Percentiles rank a stretch among this genome's conserved stretches.
phyloP scores from a whole-genome alignment of 2,113 vertebrate genomes.

The Callipepla squamata region DNA sequence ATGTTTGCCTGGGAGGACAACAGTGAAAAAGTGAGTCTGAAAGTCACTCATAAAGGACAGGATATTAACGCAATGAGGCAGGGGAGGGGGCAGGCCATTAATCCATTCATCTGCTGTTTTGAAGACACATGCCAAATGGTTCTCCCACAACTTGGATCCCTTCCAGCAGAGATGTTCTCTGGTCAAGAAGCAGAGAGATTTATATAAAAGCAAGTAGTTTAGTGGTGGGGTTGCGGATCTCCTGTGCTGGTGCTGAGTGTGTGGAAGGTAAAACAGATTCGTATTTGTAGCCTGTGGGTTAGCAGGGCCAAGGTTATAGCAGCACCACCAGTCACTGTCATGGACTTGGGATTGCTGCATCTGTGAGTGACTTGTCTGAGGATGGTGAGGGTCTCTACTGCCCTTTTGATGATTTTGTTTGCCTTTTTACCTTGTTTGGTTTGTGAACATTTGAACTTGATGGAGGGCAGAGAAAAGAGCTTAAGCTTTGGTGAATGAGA shows the following conservation, averaged over 20 bases:
- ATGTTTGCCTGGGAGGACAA: constrained; percentile 42
- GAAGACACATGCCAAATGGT: constrained; percentile 56
- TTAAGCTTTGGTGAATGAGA: background rate
- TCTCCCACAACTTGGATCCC: constrained; percentile 49
- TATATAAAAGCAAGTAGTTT: background rate
- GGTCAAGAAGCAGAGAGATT: background rate
- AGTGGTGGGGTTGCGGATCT: background rate
- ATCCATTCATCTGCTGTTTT: constrained; percentile 66
- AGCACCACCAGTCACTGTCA: background rate
- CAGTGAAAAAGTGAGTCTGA: constrained; percentile 41
- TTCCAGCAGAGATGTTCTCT: constrained; percentile 25
- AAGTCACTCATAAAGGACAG: constrained; percentile 74
- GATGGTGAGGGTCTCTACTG: background rate
- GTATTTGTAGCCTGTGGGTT: background rate
- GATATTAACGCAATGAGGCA: constrained; percentile 74
- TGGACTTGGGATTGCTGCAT: background rate
- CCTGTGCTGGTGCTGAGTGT: background rate
- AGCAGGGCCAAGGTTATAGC: background rate
- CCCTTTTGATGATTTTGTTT: background rate
- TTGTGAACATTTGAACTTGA: background rate
- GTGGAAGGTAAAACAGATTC: background rate
- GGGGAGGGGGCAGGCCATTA: constrained; percentile 42
- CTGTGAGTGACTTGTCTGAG: background rate
- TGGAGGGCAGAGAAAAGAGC: background rate
- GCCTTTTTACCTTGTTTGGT: accelerated